A percentile compares a stretch with the other conserved stretches of the same genome.
Conservation (phyloP, 2,113 vertebrate genomes). For the Apaloderma vittatum region DNA sequence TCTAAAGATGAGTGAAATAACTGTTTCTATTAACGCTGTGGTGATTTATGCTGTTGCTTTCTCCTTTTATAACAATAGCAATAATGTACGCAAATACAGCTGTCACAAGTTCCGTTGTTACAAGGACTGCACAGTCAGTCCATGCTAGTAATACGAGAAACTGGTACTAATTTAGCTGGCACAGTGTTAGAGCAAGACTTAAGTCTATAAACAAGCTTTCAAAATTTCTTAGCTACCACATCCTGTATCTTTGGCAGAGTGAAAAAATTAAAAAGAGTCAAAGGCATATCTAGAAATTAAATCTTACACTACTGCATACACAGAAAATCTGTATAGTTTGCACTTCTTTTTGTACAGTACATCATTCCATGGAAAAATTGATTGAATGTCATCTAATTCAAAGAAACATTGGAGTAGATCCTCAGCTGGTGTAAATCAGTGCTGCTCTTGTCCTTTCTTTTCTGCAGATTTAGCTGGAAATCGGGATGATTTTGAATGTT, state of each 20-base stretch:
- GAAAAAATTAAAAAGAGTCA: not conserved
- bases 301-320: not conserved
- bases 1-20: not conserved
- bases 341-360: conserved; percentile 4
- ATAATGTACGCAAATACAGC: not conserved
- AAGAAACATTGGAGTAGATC: conserved; percentile 4
- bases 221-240: not conserved
- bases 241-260: not conserved
- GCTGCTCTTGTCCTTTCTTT: conserved; percentile 2
- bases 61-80: not conserved
- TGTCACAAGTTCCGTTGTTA: not conserved
- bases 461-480: conserved; percentile 53
- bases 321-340: conserved; percentile 19
- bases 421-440: conserved; percentile 42
- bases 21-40: not conserved
- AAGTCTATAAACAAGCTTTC: not conserved
- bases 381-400: not conserved
- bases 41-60: not conserved
- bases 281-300: not conserved
- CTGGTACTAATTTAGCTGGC: not conserved
- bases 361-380: not conserved
- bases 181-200: not conserved
- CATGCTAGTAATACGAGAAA: not conserved
- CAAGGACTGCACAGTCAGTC: not conserved
- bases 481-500: conserved; percentile 9